These are phyloP conservation scores for Leptopilina clavipes DNA, from an alignment of 1,140 invertebrate genomes.

Conservation along the genomic window DNA sequence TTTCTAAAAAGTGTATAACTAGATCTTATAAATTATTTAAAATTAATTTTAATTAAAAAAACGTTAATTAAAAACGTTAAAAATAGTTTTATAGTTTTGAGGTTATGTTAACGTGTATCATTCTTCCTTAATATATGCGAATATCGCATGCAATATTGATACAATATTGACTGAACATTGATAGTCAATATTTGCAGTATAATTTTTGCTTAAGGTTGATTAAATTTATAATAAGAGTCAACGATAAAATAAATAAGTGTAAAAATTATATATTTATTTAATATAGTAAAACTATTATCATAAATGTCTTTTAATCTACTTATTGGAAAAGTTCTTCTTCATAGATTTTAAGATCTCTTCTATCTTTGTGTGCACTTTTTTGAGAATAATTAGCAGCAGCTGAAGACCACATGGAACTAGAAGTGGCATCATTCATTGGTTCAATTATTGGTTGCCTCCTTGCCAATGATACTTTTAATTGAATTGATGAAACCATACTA, in stretches of 20 bases:
- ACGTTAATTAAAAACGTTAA: no score
- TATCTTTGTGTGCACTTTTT: slow-evolving; percentile 86
- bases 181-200: no score
- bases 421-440: slow-evolving; percentile 84
- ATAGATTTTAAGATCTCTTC: slow-evolving; percentile 81
- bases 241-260: background rate
- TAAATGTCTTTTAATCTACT: background rate
- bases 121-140: no score
- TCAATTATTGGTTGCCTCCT: slow-evolving; percentile 88
- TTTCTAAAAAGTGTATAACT: no score
- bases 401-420: slow-evolving; percentile 86
- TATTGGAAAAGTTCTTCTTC: slow-evolving; percentile 79
- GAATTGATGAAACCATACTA: slow-evolving; percentile 85
- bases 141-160: no score
- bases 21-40: no score
- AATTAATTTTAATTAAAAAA: no score
- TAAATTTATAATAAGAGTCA: no score
- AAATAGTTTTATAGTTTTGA: no score
- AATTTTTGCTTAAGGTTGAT: no score
- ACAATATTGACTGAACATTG: no score
- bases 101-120: no score
- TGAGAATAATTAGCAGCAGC: slow-evolving; percentile 88
- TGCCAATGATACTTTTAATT: slow-evolving; percentile 87
- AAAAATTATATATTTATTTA: background rate
- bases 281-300: background rate